Evolutionary conservation across 2,113 vertebrate genomes (phyloP), one percentile per base, ranked within the genome.

Genomic region (Phyllopteryx taeniolatus): DNA sequence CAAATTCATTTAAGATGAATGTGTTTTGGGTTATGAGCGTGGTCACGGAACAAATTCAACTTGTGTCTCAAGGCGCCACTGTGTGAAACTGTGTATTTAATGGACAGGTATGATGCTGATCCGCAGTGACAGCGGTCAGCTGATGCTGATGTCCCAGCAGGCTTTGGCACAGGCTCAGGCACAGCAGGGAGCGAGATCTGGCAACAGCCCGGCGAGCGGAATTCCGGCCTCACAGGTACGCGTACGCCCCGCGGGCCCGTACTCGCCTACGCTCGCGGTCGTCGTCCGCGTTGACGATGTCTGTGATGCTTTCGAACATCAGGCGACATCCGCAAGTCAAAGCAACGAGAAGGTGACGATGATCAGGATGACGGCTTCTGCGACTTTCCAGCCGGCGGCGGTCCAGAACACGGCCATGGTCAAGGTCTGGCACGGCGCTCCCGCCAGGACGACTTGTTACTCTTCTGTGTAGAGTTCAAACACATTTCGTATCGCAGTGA

Each of bases 101-200:
- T 20, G 6, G 51, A 22, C 87, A 97, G 96, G 96, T 83, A 94
- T 95, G 88, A 94, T 99, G 90, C 92, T 99, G 82, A 94, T 98
- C 83, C 93, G 94, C 87, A 98, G 95, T 84, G 94, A 94, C 76
- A 95, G 80, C 84, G 96, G 97, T 61, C 97, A 98, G 69, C 92
- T 99, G 76, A 96, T 98, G 94, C 89, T 99, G 70, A 92, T 99
- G 1, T 95, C 96, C 76, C 96, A 98, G 83, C 96, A 96, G 91
- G 93, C 94, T 72, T 80, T 96, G 88, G 88, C 59, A 8, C 89
- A 86, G 87, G 79, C 31, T 17, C 89, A 86, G 87, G 79, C 91
- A 20, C 94, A 96, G 63, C 91, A 90, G 64, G 61, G 88, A 51
- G 81, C 88, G 67, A 92, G 87, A 73, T 72, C 86, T 8, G 57